Evolutionary conservation across 1,140 invertebrate genomes (phyloP).

Genomic region (Nylanderia fulva): DNA sequence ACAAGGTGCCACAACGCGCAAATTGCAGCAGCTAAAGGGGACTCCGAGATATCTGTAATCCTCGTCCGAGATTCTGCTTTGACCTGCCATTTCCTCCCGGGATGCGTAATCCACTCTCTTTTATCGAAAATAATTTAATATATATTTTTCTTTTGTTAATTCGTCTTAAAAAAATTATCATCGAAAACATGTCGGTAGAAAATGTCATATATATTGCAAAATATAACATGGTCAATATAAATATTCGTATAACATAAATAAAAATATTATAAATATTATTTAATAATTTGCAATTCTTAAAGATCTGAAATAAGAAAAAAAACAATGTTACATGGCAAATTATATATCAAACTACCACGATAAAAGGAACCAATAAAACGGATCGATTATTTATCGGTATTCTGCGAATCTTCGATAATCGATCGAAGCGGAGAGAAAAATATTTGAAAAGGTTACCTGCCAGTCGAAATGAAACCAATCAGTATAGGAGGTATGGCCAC

Average conservation of each 20-base stretch:
- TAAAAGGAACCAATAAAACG: not conserved
- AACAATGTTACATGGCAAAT: not conserved
- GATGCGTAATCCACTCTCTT: conserved; percentile 72
- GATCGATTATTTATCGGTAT: not conserved
- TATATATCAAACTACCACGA: not conserved
- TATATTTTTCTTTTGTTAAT: not conserved
- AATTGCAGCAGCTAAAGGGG: conserved; percentile 81
- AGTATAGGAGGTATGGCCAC: conserved; percentile 76
- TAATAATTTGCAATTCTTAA: no score
- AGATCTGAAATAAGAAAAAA: not conserved
- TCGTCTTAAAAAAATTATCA: not conserved
- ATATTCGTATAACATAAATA: not conserved
- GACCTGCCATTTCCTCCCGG: conserved; percentile 66
- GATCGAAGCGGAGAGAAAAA: not conserved
- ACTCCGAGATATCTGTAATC: conserved; percentile 69
- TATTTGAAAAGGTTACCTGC: conserved; percentile 73
- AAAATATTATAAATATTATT: no score
- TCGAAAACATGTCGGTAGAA: not conserved
- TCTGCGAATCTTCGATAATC: not conserved
- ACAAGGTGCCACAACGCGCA: conserved; percentile 73
- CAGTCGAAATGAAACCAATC: conserved; percentile 82
- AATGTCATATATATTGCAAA: not conserved
- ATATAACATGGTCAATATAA: not conserved
- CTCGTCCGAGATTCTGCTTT: conserved; percentile 71
- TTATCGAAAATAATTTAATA: not conserved